Base-by-base conservation (phyloP, 2,797 vertebrate genomes). In the Cyprinella venusta region DNA sequence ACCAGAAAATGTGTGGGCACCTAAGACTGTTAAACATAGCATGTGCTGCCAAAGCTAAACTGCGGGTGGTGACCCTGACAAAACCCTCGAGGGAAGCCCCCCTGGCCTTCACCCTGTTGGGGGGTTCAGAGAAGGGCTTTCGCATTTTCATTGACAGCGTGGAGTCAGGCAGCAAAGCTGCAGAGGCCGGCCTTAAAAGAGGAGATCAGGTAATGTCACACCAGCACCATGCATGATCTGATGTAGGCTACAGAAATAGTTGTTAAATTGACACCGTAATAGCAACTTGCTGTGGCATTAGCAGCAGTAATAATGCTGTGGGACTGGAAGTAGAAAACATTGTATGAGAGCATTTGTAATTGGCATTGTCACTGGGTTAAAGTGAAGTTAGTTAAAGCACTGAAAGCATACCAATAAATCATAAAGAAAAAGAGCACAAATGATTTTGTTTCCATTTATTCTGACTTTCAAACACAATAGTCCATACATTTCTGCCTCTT, bases 1-100 rank as follows among this genome's bases (percentile, higher is more conserved):
- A 89, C 8, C 84, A 99, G 98, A 99, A 99, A 96, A 99, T 99
- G 98, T 97, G 96, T 48, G 98, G 98, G 85, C 98, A 99, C 92
- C 95, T 99, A 89, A 95, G 98, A 94, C 95, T 99, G 90, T 95
- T 99, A 94, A 99, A 99, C 89, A 99, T 99, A 85, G 98, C 98
- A 2, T 99, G 98, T 82, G 98, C 98, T 87, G 98, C 98, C 91
- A 99, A 99, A 93, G 98, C 98, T 40, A 99, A 98, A 91, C 94
- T 97, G 36, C 96, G 98, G 87, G 90, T 97, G 90, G 97, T 99
- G 94, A 99, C 97, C 0, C 91, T 99, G 86, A 99, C 97, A 84
- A 99, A 98, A 93, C 96, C 98, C n/a, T 96, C 97, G 84, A 94
- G 98, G 85, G 98, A 99, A 93, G 96, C 98, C 61, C 96, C 95